Conservation (phyloP, 2,888 invertebrate species). For the Eueremaeus valkanovi region DNA sequence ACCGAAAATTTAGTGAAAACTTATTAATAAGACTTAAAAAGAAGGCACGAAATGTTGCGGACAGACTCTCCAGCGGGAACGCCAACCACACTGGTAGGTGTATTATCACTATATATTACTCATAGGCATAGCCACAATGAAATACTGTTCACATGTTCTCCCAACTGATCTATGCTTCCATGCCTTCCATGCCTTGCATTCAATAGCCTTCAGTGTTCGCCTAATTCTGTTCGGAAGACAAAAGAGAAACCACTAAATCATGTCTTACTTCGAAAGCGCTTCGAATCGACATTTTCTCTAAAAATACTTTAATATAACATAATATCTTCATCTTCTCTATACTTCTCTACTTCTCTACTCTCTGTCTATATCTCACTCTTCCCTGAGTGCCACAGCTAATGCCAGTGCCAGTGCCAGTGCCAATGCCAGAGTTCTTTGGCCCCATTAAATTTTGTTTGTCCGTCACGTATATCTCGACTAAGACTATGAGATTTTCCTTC, state of each 20-base stretch:
- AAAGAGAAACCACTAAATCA: background rate
- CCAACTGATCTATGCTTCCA: too few species aligned
- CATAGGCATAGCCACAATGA: too few species aligned
- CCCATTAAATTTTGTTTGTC: slow-evolving; percentile 15
- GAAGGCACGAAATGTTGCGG: background rate
- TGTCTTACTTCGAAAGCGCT: background rate
- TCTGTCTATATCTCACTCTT: too few species aligned
- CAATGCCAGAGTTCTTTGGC: slow-evolving; percentile 18
- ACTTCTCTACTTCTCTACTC: background rate
- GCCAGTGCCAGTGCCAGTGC: too few species aligned
- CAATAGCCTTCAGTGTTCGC: background rate
- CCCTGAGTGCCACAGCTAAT: too few species aligned
- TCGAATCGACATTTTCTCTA: background rate
- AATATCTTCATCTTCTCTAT: background rate
- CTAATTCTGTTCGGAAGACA: background rate
- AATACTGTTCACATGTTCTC: background rate
- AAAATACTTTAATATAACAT: background rate
- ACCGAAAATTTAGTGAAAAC: too few species aligned
- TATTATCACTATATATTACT: too few species aligned
- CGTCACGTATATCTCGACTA: background rate
- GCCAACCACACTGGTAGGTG: slow-evolving; percentile 5
- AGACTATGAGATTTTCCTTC: background rate
- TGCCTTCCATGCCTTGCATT: too few species aligned
- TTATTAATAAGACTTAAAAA: too few species aligned
- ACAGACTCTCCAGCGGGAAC: slow-evolving; percentile 2